phyloP scores from a whole-genome alignment of 2,888 invertebrate genomes.

The Spisula subtruncata region DNA sequence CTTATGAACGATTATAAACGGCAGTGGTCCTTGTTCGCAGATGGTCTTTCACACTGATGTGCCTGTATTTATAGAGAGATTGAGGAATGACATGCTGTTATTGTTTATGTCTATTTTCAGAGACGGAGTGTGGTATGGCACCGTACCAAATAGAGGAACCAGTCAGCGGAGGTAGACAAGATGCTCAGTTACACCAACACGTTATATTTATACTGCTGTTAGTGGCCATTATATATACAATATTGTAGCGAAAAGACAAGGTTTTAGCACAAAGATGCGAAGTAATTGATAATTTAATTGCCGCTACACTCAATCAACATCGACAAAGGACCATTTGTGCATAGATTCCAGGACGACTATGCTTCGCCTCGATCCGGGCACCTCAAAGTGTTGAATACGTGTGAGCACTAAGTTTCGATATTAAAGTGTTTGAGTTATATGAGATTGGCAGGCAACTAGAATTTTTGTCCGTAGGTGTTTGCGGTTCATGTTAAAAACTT shows the following conservation, averaged over 20 bases:
- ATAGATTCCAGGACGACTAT: neutral
- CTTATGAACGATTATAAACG: too few species aligned
- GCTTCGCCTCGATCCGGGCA: neutral
- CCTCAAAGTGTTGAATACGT: neutral
- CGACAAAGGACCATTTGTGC: neutral
- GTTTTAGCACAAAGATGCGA: neutral
- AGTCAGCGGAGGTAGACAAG: neutral
- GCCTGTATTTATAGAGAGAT: too few species aligned
- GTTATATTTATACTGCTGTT: slow-evolving; percentile 22
- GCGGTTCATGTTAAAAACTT: too few species aligned
- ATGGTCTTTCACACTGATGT: too few species aligned
- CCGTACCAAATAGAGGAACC: neutral
- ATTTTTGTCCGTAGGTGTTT: too few species aligned
- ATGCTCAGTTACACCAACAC: slow-evolving; percentile 3
- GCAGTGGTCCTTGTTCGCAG: too few species aligned
- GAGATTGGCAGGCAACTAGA: too few species aligned
- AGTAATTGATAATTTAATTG: neutral
- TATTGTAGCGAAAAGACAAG: slow-evolving; percentile 5
- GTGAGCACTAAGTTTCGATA: too few species aligned
- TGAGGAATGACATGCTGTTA: neutral
- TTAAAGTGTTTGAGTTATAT: too few species aligned
- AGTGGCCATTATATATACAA: neutral
- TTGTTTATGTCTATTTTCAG: neutral
- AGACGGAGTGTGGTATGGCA: neutral
- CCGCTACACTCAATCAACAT: slow-evolving; percentile 6